Evolutionary conservation across 2,797 vertebrate species (phyloP).

Genomic region (Microcaecilia unicolor): DNA sequence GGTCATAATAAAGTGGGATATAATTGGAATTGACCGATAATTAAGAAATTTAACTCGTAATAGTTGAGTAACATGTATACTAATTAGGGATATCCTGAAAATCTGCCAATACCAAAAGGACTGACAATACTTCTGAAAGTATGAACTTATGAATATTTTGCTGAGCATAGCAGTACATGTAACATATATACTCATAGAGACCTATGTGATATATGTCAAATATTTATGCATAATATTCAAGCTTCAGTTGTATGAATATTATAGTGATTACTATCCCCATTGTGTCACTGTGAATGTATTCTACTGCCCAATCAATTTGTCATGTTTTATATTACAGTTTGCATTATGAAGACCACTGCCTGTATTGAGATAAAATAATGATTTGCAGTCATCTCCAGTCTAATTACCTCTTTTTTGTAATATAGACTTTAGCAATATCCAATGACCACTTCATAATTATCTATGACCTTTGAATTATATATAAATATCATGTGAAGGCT

Average conservation of each 20-base stretch:
- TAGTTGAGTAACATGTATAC: no score
- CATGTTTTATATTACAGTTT: neutral
- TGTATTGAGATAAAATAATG: neutral
- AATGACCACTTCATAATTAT: neutral
- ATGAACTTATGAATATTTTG: neutral
- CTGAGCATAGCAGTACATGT: neutral
- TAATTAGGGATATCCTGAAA: no score
- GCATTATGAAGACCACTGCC: neutral
- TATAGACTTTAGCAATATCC: fast-evolving
- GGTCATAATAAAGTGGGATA: no score
- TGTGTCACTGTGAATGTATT: neutral
- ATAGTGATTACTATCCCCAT: neutral
- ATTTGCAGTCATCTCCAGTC: neutral
- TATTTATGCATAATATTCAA: neutral
- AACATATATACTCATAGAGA: neutral
- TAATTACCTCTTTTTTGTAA: neutral
- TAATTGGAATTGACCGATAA: no score
- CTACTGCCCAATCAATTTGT: neutral
- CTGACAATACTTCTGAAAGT: neutral
- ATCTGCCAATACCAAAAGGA: neutral
- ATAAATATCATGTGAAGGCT: neutral
- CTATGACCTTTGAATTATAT: neutral
- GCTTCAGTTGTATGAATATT: neutral
- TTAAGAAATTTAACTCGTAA: no score
- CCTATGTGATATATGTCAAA: neutral